These are phyloP conservation scores for Labeo calbasu DNA, from an alignment of 2,797 vertebrate species.

Conservation along the genomic window DNA sequence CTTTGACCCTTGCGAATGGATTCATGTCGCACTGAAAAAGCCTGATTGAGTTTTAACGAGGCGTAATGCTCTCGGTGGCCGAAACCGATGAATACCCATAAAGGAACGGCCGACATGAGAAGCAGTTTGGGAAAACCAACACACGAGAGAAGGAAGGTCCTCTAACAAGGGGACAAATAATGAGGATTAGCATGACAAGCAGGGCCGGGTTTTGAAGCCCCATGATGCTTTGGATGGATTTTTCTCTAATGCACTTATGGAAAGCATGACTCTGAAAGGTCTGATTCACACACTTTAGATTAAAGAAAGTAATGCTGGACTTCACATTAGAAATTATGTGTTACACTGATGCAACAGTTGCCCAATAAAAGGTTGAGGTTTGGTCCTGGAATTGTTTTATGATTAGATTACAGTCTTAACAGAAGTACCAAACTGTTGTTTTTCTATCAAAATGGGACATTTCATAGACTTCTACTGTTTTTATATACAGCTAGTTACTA, in stretches of 20 bases:
- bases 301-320: background rate
- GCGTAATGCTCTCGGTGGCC: conserved; percentile 64
- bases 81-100: conserved; percentile 69
- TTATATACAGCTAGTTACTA: background rate
- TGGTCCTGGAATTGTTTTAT: background rate
- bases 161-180: conserved; percentile 58
- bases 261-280: background rate
- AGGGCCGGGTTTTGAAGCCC: conserved; percentile 48
- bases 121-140: conserved; percentile 58
- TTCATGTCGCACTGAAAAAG: conserved; percentile 71
- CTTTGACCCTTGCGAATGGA: conserved; percentile 79
- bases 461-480: background rate
- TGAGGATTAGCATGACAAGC: conserved; percentile 59
- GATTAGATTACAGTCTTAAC: background rate
- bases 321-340: background rate
- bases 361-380: background rate
- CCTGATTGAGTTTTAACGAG: conserved; percentile 72
- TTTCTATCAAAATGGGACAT: background rate
- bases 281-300: background rate
- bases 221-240: conserved; percentile 37
- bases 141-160: conserved; percentile 46
- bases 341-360: background rate
- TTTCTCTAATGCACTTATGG: conserved; percentile 33
- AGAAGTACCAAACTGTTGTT: background rate
- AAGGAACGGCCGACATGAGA: conserved; percentile 61